These are phyloP conservation scores for Megalops cyprinoides DNA, from an alignment of 2,797 vertebrate genomes.

Conservation along the genomic window DNA sequence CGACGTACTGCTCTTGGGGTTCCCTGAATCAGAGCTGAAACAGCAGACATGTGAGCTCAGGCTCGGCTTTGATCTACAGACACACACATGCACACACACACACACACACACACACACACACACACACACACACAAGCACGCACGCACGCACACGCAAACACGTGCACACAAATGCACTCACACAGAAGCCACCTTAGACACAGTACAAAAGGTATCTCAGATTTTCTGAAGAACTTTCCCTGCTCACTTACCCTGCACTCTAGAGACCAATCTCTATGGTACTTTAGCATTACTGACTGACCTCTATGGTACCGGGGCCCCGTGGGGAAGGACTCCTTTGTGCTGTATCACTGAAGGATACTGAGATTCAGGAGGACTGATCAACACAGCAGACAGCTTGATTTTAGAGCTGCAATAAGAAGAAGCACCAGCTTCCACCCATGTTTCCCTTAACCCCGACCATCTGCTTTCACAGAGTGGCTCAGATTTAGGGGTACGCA, in stretches of 20 bases:
- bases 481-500: background rate
- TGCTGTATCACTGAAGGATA: background rate
- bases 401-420: background rate
- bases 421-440: background rate
- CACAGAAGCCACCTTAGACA: no score
- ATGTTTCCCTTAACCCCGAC: slow-evolving; percentile 24
- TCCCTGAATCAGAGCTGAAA: slow-evolving; percentile 83
- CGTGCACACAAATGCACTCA: no score
- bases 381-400: background rate
- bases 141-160: no score
- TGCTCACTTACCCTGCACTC: background rate
- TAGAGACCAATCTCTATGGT: no score
- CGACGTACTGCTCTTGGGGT: slow-evolving; percentile 79
- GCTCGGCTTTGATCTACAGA: background rate
- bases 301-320: background rate
- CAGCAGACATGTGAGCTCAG: slow-evolving; percentile 56
- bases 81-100: no score
- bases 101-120: no score
- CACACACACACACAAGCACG: no score
- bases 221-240: no score
- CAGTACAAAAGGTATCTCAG: no score
- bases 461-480: slow-evolving; percentile 1
- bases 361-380: background rate
- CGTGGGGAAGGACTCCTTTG: background rate
- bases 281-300: background rate